These are phyloP conservation scores for Bothrops alternatus DNA, from an alignment of 2,797 vertebrate species.

Conservation along the genomic window DNA sequence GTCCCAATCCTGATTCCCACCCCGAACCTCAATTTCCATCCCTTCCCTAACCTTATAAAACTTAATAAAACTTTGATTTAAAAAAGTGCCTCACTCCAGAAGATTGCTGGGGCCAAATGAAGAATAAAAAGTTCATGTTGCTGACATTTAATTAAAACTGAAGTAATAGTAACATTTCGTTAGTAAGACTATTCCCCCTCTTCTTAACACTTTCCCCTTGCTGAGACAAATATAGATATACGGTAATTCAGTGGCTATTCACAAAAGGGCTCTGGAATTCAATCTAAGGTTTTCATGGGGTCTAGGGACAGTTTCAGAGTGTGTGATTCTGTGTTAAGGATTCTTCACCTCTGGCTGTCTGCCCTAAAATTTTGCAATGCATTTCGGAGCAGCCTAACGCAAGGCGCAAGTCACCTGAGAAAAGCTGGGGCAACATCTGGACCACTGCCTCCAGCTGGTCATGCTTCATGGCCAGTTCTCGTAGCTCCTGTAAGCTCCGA, in stretches of 20 bases:
- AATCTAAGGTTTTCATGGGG: background rate
- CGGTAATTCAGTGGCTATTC: no score
- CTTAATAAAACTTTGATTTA: no score
- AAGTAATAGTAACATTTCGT: background rate
- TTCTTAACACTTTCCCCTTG: background rate
- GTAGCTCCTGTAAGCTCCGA: conserved; percentile 75
- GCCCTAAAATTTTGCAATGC: background rate
- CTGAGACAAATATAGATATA: background rate
- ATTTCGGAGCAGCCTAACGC: background rate
- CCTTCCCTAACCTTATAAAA: no score
- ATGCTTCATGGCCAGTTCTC: conserved; percentile 74
- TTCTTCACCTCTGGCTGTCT: background rate
- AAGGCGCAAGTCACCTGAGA: conserved; percentile 76
- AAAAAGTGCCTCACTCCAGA: background rate
- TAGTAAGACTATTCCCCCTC: background rate
- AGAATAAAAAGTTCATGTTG: background rate
- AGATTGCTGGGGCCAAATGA: background rate
- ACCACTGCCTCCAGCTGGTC: conserved; percentile 84
- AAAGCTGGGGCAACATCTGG: conserved; percentile 86
- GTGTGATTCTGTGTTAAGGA: background rate
- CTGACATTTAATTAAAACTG: background rate
- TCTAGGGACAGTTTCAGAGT: background rate
- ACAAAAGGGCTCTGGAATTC: background rate
- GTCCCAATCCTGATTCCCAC: no score
- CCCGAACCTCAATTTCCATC: no score